Evolutionary conservation across 2,797 vertebrate species (phyloP).

Genomic region (Naso thynnoides): DNA sequence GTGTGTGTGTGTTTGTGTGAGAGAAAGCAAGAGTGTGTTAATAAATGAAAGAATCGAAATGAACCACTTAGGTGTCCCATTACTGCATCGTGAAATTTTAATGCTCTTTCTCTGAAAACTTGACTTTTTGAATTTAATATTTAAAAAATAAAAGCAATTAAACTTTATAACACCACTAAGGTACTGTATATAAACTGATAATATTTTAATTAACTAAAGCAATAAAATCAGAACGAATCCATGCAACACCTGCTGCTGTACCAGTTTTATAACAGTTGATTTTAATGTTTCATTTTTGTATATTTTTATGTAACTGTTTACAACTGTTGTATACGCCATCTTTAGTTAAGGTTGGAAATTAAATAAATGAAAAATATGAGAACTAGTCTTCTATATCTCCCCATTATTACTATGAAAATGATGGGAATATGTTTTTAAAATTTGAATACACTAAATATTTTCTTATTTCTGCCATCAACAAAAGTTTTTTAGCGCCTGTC

Average conservation of each 20-base stretch:
- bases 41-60: conserved; percentile 9
- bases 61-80: not conserved
- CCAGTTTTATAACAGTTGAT: conserved; percentile 48
- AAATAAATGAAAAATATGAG: conserved; percentile 28
- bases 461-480: conserved; percentile 15
- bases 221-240: conserved; percentile 44
- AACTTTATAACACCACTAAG: conserved; percentile 34
- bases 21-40: not conserved
- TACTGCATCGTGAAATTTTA: not conserved
- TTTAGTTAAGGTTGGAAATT: conserved; percentile 32
- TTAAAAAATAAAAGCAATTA: conserved; percentile 1
- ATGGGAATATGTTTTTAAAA: conserved; percentile 21
- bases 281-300: conserved; percentile 32
- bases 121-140: conserved; percentile 6
- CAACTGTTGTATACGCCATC: conserved; percentile 27
- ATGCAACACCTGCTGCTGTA: conserved; percentile 46
- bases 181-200: conserved; percentile 34
- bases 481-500: conserved; percentile 26
- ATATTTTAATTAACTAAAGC: conserved; percentile 33
- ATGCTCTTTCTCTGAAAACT: not conserved
- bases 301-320: conserved; percentile 26
- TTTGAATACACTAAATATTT: conserved; percentile 30
- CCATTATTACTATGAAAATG: conserved; percentile 10
- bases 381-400: conserved; percentile 7
- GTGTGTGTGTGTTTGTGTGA: not conserved